These are phyloP conservation scores for Seriola dumerili DNA, from an alignment of 2,113 vertebrate species.

Conservation along the genomic window DNA sequence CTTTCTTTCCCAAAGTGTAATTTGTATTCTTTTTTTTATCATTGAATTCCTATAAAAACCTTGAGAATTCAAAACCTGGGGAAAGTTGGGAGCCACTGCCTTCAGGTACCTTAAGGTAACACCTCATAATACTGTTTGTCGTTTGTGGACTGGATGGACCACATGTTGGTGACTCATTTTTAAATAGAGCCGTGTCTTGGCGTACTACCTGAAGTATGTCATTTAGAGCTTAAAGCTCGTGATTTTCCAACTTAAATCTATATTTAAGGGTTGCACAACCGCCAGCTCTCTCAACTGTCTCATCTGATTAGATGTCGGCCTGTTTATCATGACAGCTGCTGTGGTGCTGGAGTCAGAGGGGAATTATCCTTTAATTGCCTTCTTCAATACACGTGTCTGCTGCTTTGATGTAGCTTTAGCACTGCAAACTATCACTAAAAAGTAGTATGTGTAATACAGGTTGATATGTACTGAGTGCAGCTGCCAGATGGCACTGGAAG, in stretches of 20 bases:
- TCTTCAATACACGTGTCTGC: constrained; percentile 48
- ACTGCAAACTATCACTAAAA: constrained; percentile 61
- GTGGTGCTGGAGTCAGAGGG: constrained; percentile 35
- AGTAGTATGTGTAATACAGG: constrained; percentile 53
- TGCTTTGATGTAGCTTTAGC: constrained; percentile 69
- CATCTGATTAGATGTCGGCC: constrained; percentile 56
- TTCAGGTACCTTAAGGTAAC: not conserved
- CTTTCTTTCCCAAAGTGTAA: not conserved
- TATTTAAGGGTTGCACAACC: constrained; percentile 37
- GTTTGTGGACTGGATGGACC: not conserved
- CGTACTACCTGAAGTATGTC: not conserved
- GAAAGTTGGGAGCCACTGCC: not conserved
- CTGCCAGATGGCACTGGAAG: constrained; percentile 60
- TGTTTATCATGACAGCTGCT: constrained; percentile 64
- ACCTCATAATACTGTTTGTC: not conserved
- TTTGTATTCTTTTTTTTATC: not conserved
- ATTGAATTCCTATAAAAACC: not conserved
- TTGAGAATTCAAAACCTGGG: not conserved
- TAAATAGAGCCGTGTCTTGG: not conserved
- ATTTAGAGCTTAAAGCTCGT: not conserved
- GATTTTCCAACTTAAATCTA: constrained; percentile 36
- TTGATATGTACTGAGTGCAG: constrained; percentile 55
- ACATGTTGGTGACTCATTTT: not conserved
- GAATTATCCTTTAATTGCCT: constrained; percentile 70
- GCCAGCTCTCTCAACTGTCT: constrained; percentile 40